phyloP scores from a whole-genome alignment of 2,797 vertebrate genomes.

The Peromyscus aztecus region DNA sequence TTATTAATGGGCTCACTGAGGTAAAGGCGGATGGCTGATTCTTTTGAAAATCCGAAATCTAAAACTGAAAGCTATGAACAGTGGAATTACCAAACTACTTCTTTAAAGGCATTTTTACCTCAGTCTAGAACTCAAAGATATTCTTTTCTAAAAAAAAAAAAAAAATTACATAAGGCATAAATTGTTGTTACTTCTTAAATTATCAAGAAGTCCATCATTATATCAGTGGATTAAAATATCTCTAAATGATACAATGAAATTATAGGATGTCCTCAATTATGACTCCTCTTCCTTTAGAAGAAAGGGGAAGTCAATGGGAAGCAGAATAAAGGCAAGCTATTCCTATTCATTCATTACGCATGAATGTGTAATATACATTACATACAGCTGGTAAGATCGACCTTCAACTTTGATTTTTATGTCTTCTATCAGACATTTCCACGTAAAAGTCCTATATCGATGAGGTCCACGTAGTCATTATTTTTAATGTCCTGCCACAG shows the following conservation, averaged over 20 bases:
- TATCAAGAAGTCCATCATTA: slow-evolving; percentile 44
- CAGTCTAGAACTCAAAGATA: slow-evolving; percentile 38
- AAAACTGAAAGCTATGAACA: slow-evolving; percentile 34
- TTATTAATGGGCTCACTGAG: background rate
- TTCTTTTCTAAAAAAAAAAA: background rate
- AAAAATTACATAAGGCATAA: slow-evolving; percentile 43
- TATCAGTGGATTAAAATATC: slow-evolving; percentile 10
- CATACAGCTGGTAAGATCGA: background rate
- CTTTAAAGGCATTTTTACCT: slow-evolving; percentile 34
- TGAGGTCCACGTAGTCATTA: background rate
- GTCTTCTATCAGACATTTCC: background rate
- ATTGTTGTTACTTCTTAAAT: slow-evolving; percentile 48
- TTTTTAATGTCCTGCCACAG: background rate
- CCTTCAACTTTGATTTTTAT: slow-evolving; percentile 45
- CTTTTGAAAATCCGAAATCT: slow-evolving; percentile 67
- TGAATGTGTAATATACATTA: background rate
- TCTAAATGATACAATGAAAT: slow-evolving; percentile 51
- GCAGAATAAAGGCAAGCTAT: slow-evolving; percentile 7
- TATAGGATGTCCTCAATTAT: background rate
- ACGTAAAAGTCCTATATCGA: background rate
- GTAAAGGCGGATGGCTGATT: slow-evolving; percentile 60
- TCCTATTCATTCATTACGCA: background rate
- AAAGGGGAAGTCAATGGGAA: slow-evolving; percentile 49
- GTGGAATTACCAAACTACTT: background rate
- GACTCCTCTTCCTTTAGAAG: slow-evolving; percentile 2